phyloP scores from a whole-genome alignment of 2,113 vertebrate genomes.

The Conger conger region DNA sequence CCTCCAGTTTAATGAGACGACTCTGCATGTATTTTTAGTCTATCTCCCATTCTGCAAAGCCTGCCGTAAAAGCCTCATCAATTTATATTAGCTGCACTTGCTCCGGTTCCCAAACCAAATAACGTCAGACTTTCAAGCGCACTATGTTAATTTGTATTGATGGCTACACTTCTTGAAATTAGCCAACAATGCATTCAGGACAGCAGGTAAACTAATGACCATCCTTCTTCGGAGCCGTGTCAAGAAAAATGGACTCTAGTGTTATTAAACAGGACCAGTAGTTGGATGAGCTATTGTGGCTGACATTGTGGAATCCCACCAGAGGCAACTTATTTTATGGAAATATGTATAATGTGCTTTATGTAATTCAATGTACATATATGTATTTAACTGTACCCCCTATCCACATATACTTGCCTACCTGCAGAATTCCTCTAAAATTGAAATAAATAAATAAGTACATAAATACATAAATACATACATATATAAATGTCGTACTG shows the following conservation, averaged over 20 bases:
- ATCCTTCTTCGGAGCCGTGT: background rate
- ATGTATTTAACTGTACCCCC: background rate
- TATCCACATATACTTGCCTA: too few species aligned
- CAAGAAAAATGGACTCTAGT: background rate
- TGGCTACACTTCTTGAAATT: slow-evolving; percentile 57
- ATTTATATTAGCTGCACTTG: slow-evolving; percentile 61
- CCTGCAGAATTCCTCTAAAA: too few species aligned
- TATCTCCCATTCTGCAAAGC: slow-evolving; percentile 62
- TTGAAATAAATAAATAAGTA: too few species aligned
- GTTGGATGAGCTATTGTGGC: background rate
- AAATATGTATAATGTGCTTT: background rate
- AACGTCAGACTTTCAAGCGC: slow-evolving; percentile 48
- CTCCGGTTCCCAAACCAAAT: slow-evolving; percentile 53
- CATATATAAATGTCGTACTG: too few species aligned
- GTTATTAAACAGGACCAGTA: background rate
- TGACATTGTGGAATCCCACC: background rate
- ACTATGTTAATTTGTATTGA: slow-evolving; percentile 67
- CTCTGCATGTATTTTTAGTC: slow-evolving; percentile 62
- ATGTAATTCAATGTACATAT: background rate
- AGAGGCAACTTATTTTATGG: background rate
- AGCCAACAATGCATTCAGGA: slow-evolving; percentile 50
- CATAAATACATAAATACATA: too few species aligned
- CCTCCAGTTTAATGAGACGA: slow-evolving; percentile 56
- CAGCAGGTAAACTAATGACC: slow-evolving; percentile 49
- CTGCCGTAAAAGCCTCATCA: slow-evolving; percentile 60